Evolutionary conservation across 2,113 vertebrate species (phyloP).

Genomic region (Eonycteris spelaea): DNA sequence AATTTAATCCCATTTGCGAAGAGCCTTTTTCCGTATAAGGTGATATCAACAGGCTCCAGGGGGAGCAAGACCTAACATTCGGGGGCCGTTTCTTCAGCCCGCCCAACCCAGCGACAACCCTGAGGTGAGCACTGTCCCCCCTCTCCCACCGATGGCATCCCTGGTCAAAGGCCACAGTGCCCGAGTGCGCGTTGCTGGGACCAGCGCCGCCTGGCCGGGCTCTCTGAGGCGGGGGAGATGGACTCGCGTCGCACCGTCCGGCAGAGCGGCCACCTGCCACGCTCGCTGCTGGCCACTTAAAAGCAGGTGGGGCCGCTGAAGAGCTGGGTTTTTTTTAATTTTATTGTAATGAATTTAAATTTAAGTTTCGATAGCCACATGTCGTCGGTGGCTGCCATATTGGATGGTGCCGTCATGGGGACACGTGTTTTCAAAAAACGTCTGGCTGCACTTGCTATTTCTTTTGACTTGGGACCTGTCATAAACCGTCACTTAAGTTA

Average conservation of each 20-base stretch:
- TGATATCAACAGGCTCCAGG: neutral
- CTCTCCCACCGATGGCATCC: fast-evolving
- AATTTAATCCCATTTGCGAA: neutral
- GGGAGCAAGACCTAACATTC: too few species aligned
- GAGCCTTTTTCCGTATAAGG: neutral
- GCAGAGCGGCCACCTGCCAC: neutral
- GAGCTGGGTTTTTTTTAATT: neutral
- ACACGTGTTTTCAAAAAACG: neutral
- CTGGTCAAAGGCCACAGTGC: neutral
- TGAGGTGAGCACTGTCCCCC: fast-evolving
- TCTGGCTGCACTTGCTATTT: neutral
- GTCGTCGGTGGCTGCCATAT: neutral
- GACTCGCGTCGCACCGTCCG: fast-evolving
- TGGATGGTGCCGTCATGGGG: too few species aligned
- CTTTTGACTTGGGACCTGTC: neutral
- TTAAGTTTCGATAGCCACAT: neutral
- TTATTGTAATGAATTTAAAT: neutral
- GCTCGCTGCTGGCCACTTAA: fast-evolving
- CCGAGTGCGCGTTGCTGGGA: too few species aligned
- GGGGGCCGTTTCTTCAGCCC: neutral
- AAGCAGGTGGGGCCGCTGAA: neutral
- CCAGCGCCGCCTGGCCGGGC: fast-evolving
- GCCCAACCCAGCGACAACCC: fast-evolving
- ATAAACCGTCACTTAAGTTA: neutral
- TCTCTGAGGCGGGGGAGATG: fast-evolving